Conservation (phyloP, 2,797 vertebrate genomes). For the Etheostoma perlongum region DNA sequence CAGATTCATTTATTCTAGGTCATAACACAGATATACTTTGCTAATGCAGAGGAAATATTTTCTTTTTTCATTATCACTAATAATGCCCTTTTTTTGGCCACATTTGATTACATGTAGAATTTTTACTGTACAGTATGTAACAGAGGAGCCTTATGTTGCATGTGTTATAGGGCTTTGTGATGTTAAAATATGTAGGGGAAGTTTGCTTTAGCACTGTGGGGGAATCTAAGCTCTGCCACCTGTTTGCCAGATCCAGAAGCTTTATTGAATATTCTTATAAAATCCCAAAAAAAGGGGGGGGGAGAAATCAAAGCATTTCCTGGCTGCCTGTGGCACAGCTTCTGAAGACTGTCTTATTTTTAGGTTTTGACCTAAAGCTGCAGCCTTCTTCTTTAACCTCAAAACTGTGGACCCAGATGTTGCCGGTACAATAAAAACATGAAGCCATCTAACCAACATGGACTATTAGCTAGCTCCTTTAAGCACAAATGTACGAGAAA, state of each 20-base stretch:
- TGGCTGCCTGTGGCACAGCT: constrained; percentile 85
- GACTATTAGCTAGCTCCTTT: not conserved
- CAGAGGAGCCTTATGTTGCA: constrained; percentile 51
- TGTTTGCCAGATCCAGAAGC: constrained; percentile 86
- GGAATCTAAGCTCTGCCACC: constrained; percentile 85
- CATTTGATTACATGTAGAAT: constrained; percentile 20
- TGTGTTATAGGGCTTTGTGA: constrained; percentile 76
- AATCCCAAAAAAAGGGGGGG: constrained; percentile 70
- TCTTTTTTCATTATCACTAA: constrained; percentile 2
- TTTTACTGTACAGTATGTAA: constrained; percentile 27
- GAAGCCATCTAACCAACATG: constrained; percentile 50
- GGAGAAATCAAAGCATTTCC: constrained; percentile 87
- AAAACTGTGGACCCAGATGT: constrained; percentile 80
- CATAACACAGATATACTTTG: not conserved
- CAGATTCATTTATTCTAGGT: constrained; percentile 35
- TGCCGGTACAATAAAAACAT: constrained; percentile 71
- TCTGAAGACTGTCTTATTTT: constrained; percentile 86
- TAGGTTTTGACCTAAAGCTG: constrained; percentile 83
- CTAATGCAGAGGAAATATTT: not conserved
- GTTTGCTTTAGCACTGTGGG: constrained; percentile 78
- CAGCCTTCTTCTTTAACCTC: constrained; percentile 75
- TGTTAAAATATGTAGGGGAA: constrained; percentile 82
- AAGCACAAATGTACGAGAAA: constrained; percentile 10
- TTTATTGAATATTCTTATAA: constrained; percentile 87
- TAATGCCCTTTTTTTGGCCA: not conserved